These are phyloP conservation scores for Brachynemurus nebulosus DNA, from an alignment of 2,888 invertebrate genomes.

Conservation along the genomic window DNA sequence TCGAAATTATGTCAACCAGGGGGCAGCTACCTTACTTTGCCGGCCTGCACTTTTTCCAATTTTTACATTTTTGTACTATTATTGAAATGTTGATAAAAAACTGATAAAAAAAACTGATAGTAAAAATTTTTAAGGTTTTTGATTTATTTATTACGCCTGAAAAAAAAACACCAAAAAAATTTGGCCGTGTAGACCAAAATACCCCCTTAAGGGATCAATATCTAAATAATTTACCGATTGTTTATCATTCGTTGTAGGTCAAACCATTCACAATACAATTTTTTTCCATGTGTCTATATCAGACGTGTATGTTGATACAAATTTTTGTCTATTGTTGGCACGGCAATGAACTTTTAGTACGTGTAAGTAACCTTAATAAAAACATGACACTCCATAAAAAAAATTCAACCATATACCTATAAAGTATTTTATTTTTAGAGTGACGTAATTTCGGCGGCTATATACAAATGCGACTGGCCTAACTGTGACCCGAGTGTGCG, in stretches of 20 bases:
- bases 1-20: too few species aligned
- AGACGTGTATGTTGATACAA: conserved; percentile 39
- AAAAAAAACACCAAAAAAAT: too few species aligned
- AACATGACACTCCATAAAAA: neutral
- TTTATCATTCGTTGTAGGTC: conserved; percentile 14
- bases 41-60: too few species aligned
- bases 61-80: too few species aligned
- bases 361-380: conserved; percentile 28
- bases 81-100: too few species aligned
- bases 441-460: conserved; percentile 28
- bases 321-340: conserved; percentile 42
- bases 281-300: conserved; percentile 38
- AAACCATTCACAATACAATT: conserved; percentile 31
- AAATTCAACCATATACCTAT: neutral
- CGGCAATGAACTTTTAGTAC: conserved; percentile 39
- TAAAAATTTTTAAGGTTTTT: too few species aligned
- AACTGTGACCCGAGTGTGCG: conserved; percentile 29
- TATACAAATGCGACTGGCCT: conserved; percentile 31
- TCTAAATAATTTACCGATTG: too few species aligned
- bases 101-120: too few species aligned
- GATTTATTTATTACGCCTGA: too few species aligned
- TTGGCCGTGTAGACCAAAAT: too few species aligned
- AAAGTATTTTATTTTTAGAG: conserved; percentile 28
- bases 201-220: too few species aligned
- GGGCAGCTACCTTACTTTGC: too few species aligned